Evolutionary conservation across 2,888 invertebrate genomes (phyloP).

Genomic region (Himalopsyche kuldschensis): DNA sequence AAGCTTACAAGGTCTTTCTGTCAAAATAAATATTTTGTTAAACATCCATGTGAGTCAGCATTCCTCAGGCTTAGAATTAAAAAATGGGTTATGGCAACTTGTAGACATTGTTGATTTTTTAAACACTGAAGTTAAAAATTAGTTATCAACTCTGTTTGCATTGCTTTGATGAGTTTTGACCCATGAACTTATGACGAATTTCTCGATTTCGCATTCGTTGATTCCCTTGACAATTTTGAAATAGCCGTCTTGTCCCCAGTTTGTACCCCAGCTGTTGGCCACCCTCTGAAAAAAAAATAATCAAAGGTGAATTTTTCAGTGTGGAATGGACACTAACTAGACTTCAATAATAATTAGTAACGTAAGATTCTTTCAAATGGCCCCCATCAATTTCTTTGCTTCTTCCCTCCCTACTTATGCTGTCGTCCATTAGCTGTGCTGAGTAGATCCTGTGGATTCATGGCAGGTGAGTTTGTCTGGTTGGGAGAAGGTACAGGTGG

Average conservation of each 20-base stretch:
- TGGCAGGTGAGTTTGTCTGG: too few relatives aligned
- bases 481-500: too few relatives aligned
- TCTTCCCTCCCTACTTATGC: too few relatives aligned
- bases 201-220: constrained; percentile 90
- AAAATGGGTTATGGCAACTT: neutral
- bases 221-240: constrained; percentile 83
- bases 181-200: constrained; percentile 83
- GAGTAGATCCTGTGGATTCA: too few relatives aligned
- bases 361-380: too few relatives aligned
- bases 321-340: too few relatives aligned
- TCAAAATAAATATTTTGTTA: neutral
- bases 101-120: neutral
- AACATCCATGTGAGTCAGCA: neutral
- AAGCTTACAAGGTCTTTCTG: neutral
- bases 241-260: constrained; percentile 91
- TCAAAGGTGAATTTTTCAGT: neutral
- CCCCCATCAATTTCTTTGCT: too few relatives aligned
- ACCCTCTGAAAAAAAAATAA: constrained; percentile 67
- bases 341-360: too few relatives aligned
- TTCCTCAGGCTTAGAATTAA: neutral
- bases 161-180: constrained; percentile 55
- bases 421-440: too few relatives aligned
- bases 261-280: constrained; percentile 90
- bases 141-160: neutral
- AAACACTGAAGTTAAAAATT: neutral